phyloP scores from a whole-genome alignment of 2,888 invertebrate species.

The Crossocerus cetratus region DNA sequence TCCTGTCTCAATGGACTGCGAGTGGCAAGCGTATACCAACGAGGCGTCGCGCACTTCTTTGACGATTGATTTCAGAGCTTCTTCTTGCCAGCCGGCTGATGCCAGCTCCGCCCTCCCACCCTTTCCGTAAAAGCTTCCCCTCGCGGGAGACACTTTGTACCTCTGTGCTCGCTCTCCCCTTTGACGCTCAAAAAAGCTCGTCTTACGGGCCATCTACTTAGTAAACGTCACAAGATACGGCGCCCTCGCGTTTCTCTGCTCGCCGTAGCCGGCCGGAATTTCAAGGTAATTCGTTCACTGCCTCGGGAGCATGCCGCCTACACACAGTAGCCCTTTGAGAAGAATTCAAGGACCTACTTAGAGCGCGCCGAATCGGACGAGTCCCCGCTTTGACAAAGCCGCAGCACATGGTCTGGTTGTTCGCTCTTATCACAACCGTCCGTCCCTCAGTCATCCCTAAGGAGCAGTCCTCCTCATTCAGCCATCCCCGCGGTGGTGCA shows the following conservation, averaged over 20 bases:
- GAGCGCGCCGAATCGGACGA: background rate
- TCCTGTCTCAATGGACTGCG: background rate
- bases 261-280: background rate
- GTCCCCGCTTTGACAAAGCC: slow-evolving; percentile 27
- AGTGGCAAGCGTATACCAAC: background rate
- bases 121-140: background rate
- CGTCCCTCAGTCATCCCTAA: slow-evolving; percentile 54
- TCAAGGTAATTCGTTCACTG: slow-evolving; percentile 2
- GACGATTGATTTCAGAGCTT: background rate
- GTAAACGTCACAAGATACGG: slow-evolving; percentile 1
- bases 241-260: background rate
- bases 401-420: slow-evolving; percentile 1
- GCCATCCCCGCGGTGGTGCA: slow-evolving; percentile 16
- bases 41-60: background rate
- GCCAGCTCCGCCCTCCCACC: no score
- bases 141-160: slow-evolving; percentile 1
- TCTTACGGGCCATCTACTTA: background rate
- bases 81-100: background rate
- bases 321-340: background rate
- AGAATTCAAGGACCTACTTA: background rate
- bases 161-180: background rate
- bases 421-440: slow-evolving; percentile 27
- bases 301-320: background rate
- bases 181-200: slow-evolving; percentile 2
- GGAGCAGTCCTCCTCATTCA: slow-evolving; percentile 59